Percentiles rank a stretch among this genome's conserved stretches.
Conservation (phyloP, 2,113 vertebrate species). For the Nannospalax galili region DNA sequence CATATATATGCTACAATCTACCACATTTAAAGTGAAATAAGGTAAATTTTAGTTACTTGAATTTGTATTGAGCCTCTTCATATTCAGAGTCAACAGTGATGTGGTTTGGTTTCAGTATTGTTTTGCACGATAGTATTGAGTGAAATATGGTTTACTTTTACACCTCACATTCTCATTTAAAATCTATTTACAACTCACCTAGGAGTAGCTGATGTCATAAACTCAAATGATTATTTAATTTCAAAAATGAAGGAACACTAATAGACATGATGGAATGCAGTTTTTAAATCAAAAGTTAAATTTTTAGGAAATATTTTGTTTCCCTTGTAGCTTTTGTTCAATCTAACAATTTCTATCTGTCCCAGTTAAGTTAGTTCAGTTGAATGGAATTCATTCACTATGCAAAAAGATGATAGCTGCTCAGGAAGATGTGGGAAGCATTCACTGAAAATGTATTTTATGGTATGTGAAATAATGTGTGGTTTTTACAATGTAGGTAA, state of each 20-base stretch:
- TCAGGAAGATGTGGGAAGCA: slow-evolving; percentile 27
- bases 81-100: not conserved
- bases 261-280: slow-evolving; percentile 47
- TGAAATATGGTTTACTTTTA: slow-evolving; percentile 48
- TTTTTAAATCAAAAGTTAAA: slow-evolving; percentile 78
- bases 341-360: slow-evolving; percentile 15
- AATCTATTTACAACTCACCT: slow-evolving; percentile 66
- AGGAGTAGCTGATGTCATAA: slow-evolving; percentile 68
- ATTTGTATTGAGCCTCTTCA: not conserved
- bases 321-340: slow-evolving; percentile 43
- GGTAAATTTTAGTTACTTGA: slow-evolving; percentile 36
- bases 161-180: slow-evolving; percentile 64
- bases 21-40: slow-evolving; percentile 55
- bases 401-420: slow-evolving; percentile 35
- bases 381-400: slow-evolving; percentile 48
- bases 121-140: slow-evolving; percentile 12
- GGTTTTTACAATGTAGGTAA: slow-evolving; percentile 27
- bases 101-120: slow-evolving; percentile 37
- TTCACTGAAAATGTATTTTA: slow-evolving; percentile 58
- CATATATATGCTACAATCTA: not conserved
- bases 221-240: slow-evolving; percentile 69
- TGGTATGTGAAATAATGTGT: slow-evolving; percentile 39
- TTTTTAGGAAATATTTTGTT: not conserved
- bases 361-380: slow-evolving; percentile 46
- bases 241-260: slow-evolving; percentile 76